Evolutionary conservation across 2,797 vertebrate species (phyloP), one percentile per base, ranked within the genome.

Genomic region (Chanos chanos): DNA sequence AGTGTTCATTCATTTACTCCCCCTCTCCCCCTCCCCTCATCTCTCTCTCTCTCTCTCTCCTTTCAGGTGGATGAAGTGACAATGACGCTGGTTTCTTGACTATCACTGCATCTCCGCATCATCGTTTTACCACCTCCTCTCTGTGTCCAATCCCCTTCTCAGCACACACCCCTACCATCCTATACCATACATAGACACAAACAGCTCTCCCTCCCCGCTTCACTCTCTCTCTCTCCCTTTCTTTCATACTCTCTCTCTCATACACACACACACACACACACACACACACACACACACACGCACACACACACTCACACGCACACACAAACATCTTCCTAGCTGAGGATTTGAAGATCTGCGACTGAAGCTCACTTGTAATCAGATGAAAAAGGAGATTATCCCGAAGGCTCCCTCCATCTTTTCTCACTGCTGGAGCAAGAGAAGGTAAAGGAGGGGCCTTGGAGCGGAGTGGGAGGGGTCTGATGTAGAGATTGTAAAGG

Each of bases 321-420:
- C 33, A 65, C 37, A 41, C 64, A 39, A 69, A 56, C 56, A 28
- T 56, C 10, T 61, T 28, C 49, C 52, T 12, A 53, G 61, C 69
- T 39, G 50, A 15, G 56, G 80, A 83, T 82, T 83, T 83, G 72
- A 83, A 86, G 80, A 84, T 81, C 76, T 39, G 61, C 30, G 47
- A 69, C 55, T 40, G 74, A 75, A 64, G 82, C 54, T 58, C 33
- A 72, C 75, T 82, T 81, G 74, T 78, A 83, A 86, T 85, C 83
- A 78, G 82, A 84, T 77, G 79, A 76, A 68, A 69, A 64, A 64
- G 43, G 62, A 76, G 81, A 85, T 89, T 81, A 87, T 81, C 72
- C 70, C 30, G 64, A 65, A 55, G 56, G 64, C 79, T 70, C 77
- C 71, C 72, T 82, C 83, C 80, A 83, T 87, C 80, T 84, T 85